phyloP scores from a whole-genome alignment of 2,888 invertebrate species.

The Meloe dianella region DNA sequence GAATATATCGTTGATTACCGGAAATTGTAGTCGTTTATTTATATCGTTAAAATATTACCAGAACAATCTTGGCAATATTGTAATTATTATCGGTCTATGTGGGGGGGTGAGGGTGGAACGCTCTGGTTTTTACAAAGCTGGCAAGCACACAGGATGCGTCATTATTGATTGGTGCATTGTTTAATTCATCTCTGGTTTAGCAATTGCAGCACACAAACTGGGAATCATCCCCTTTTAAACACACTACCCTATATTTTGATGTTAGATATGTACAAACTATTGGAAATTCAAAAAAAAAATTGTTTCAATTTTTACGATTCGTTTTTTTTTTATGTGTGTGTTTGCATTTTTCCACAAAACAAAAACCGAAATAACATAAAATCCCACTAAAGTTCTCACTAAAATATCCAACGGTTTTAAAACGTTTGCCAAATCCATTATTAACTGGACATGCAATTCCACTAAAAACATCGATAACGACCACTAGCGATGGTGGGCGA shows the following conservation, averaged over 20 bases:
- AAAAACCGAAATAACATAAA: constrained; percentile 54
- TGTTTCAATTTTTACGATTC: too few species aligned
- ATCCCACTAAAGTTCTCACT: constrained; percentile 54
- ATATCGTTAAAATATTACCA: background rate
- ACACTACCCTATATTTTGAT: constrained; percentile 6
- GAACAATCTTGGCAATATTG: background rate
- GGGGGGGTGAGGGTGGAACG: background rate
- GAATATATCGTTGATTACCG: constrained; percentile 10
- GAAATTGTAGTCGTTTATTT: background rate
- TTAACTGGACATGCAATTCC: constrained; percentile 59
- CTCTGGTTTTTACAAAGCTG: background rate
- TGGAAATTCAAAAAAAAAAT: too few species aligned
- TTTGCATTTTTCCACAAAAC: constrained; percentile 26
- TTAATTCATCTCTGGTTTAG: constrained; percentile 7
- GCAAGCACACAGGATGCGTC: constrained; percentile 1
- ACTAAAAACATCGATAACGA: constrained; percentile 60
- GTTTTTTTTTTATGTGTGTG: background rate
- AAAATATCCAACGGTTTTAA: constrained; percentile 55
- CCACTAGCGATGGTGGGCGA: constrained; percentile 31
- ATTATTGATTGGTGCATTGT: constrained; percentile 11
- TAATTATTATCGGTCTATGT: background rate
- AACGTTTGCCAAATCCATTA: constrained; percentile 51
- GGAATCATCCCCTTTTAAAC: background rate
- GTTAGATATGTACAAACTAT: too few species aligned
- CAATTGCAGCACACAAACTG: constrained; percentile 1